phyloP scores from a whole-genome alignment of 2,888 invertebrate species.

The Microdon myrmicae region DNA sequence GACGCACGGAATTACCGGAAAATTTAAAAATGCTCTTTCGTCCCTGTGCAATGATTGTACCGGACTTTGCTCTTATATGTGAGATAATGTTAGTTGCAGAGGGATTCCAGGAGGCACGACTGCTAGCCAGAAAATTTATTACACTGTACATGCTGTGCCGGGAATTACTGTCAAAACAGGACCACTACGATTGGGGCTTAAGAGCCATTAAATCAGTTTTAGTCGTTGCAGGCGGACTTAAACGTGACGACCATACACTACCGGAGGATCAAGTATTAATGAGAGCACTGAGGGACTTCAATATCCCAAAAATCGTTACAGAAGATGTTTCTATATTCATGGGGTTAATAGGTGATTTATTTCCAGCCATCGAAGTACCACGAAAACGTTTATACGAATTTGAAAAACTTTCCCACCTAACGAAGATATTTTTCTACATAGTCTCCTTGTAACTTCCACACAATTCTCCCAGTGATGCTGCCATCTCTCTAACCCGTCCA shows the following conservation, averaged over 20 bases:
- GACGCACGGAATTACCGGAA: slow-evolving; percentile 87
- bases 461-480: no score
- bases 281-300: slow-evolving; percentile 94
- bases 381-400: slow-evolving; percentile 87
- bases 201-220: slow-evolving; percentile 95
- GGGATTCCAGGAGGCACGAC: slow-evolving; percentile 92
- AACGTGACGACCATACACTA: slow-evolving; percentile 79
- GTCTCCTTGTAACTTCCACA: no score
- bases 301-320: slow-evolving; percentile 93
- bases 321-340: slow-evolving; percentile 93
- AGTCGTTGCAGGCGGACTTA: slow-evolving; percentile 93
- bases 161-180: slow-evolving; percentile 92
- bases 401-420: no score
- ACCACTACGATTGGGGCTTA: slow-evolving; percentile 99
- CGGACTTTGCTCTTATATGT: slow-evolving; percentile 95
- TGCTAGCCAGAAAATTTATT: slow-evolving; percentile 93
- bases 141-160: slow-evolving; percentile 91
- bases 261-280: slow-evolving; percentile 95
- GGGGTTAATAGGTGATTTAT: slow-evolving; percentile 93
- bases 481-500: no score
- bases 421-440: no score
- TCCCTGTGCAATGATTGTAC: slow-evolving; percentile 98
- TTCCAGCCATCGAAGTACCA: slow-evolving; percentile 92
- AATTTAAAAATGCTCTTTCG: slow-evolving; percentile 73
- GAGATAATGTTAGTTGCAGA: slow-evolving; percentile 98